Percentiles rank a stretch among this genome's conserved stretches.
phyloP scores from a whole-genome alignment of 37 sponge, comb jelly and placozoan genomes.

The Bolinopsis microptera region DNA sequence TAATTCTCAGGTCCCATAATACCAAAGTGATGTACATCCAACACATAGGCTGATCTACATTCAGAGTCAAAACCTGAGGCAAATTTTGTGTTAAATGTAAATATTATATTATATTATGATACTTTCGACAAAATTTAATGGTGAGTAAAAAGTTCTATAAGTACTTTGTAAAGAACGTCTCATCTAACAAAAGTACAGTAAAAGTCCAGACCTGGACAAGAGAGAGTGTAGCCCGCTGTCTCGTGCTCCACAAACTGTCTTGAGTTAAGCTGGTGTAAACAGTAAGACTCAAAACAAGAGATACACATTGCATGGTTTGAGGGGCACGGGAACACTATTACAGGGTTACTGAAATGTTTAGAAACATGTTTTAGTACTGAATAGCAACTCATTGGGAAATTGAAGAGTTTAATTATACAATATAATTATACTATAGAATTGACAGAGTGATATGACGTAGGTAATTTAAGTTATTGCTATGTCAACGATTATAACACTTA shows the following conservation, averaged over 20 bases:
- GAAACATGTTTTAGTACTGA: no score
- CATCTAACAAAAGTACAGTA: not conserved
- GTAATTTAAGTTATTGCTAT: no score
- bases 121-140: not conserved
- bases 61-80: not conserved
- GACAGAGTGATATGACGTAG: no score
- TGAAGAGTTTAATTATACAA: no score
- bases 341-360: not conserved
- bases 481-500: no score
- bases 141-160: no score
- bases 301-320: constrained; percentile 77
- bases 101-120: not conserved
- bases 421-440: no score
- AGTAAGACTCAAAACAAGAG: constrained; percentile 77
- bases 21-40: constrained; percentile 56
- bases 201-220: constrained; percentile 76
- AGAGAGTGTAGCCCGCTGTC: constrained; percentile 76
- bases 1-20: constrained; percentile 50
- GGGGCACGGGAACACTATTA: constrained; percentile 33
- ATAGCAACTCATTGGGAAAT: no score
- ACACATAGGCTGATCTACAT: not conserved
- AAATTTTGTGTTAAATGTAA: no score
- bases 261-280: constrained; percentile 67
- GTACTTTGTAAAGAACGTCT: not conserved
- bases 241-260: constrained; percentile 76